Evolutionary conservation across 2,113 vertebrate genomes (phyloP), one percentile per base, ranked within the genome.

Genomic region (Phoxinus phoxinus): DNA sequence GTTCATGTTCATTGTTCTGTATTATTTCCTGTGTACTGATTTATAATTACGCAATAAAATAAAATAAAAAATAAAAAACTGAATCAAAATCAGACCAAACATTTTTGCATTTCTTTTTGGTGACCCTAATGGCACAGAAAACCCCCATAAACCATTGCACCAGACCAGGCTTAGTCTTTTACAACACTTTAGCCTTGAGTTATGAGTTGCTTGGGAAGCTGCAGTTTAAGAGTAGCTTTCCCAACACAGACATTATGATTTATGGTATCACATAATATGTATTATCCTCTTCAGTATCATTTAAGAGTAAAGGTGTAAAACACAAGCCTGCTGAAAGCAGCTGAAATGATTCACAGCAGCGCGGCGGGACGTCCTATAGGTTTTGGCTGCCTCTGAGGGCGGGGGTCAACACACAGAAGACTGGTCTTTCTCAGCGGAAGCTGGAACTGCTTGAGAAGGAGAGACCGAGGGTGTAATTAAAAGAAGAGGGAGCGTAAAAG

Each of bases 211-310:
- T 48, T 74, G 41, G n/a, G 72, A 48, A n/a, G 71, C 72, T 27
- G 23, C 72, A 74, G 41, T 25, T 74, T 9, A 48, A 48, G 13
- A 46, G 41, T 74, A 44, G 13, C 35, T 41, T 72, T 72, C 69
- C 35, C 69, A 41, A 11, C 11, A n/a, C 72, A 74, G n/a, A 74
- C 37, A 27, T 13, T 48, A 30, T 48, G 80, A 69, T 73, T 56
- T 71, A 44, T 58, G 21, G 37, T 78, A 58, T 58, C 13, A 74
- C 41, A 74, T 73, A 27, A 37, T 61, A 58, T 76, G 83, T 61
- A 63, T 46, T 48, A 77, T 75, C 56, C 76, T 79, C 76, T n/a
- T 79, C 53, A 61, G 30, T 35, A 56, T 56, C 51, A 58, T 77
- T 77, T 23, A 11, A 32, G 51, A 37, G 53, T 79, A 59, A 41